A percentile compares a stretch with the other conserved stretches of the same genome.
Conservation (phyloP, 2,113 vertebrate species). For the Phycodurus eques region DNA sequence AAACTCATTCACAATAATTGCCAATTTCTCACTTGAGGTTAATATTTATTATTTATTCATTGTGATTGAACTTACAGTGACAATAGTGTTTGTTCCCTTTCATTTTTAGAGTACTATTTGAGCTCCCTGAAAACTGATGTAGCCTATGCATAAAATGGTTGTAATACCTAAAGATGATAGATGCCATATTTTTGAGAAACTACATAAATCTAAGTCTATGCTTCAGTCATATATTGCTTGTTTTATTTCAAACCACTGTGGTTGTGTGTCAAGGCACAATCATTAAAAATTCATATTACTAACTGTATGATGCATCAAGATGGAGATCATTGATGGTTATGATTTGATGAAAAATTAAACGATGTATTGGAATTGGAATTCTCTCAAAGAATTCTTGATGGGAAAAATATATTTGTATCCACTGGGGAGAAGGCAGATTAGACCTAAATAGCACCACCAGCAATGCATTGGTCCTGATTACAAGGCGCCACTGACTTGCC, state of each 20-base stretch:
- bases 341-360: background rate
- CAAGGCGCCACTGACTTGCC: slow-evolving; percentile 76
- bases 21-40: background rate
- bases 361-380: background rate
- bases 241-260: background rate
- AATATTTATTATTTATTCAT: background rate
- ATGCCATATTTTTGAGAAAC: too few relatives aligned
- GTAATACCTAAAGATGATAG: too few relatives aligned
- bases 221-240: background rate
- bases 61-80: too few relatives aligned
- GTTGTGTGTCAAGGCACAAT: background rate
- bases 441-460: background rate
- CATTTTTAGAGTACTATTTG: too few relatives aligned
- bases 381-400: background rate
- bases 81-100: too few relatives aligned
- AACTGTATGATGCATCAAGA: background rate
- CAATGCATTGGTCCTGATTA: slow-evolving; percentile 77
- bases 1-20: background rate
- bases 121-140: too few relatives aligned
- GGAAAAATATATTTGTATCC: background rate
- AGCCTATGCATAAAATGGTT: too few relatives aligned
- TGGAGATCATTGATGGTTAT: background rate
- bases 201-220: too few relatives aligned
- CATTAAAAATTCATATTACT: background rate
- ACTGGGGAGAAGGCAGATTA: background rate